phyloP scores from a whole-genome alignment of 2,888 invertebrate species.

The Pristionchus japonicus region DNA sequence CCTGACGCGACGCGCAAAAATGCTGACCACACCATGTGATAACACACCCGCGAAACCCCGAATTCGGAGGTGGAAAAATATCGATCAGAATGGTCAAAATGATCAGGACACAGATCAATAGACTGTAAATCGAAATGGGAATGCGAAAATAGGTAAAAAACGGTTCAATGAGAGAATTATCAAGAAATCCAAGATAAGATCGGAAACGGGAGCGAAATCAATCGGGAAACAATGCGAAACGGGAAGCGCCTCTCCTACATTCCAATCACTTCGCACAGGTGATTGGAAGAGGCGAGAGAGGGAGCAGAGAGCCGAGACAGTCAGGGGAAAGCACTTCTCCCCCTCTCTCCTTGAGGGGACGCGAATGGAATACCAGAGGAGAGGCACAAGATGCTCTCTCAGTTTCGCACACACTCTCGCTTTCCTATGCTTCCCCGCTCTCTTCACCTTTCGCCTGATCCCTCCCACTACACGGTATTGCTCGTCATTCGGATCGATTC shows the following conservation, averaged over 20 bases:
- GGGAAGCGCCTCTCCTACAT: not conserved
- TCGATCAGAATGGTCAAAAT: not conserved
- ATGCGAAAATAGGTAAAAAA: too few species aligned
- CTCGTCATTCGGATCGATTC: not conserved
- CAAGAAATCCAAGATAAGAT: too few species aligned
- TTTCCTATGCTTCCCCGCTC: not conserved
- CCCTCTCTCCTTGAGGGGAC: not conserved
- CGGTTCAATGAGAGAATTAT: too few species aligned
- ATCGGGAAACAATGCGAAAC: not conserved
- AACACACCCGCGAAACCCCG: not conserved
- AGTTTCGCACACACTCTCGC: not conserved
- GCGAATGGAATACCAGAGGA: not conserved
- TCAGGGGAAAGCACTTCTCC: not conserved
- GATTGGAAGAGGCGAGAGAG: not conserved
- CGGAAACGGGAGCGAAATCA: not conserved
- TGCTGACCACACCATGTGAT: not conserved
- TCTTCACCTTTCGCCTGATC: not conserved
- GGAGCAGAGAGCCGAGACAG: not conserved
- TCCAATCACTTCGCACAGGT: slow-evolving; percentile 29
- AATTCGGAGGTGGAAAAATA: not conserved
- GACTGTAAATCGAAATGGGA: too few species aligned
- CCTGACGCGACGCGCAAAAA: not conserved
- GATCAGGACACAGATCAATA: not conserved
- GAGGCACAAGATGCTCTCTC: too few species aligned
- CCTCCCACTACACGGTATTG: not conserved